These are phyloP conservation scores for Philaenus spumarius DNA, from an alignment of 1,140 invertebrate species.

Conservation along the genomic window DNA sequence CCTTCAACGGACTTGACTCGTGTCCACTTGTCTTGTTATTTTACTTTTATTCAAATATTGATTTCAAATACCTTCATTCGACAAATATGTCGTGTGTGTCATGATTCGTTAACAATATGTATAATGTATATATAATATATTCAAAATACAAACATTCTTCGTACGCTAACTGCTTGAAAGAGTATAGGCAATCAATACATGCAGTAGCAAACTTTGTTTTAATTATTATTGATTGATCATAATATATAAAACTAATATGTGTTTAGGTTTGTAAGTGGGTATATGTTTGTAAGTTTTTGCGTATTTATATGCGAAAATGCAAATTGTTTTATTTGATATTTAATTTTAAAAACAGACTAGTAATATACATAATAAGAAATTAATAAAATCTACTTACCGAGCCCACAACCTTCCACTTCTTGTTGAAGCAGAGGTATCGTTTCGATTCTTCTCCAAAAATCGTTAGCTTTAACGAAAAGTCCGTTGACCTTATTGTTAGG, in stretches of 20 bases:
- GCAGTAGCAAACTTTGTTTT: background rate
- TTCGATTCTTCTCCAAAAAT: slow-evolving; percentile 48
- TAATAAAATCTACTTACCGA: slow-evolving; percentile 40
- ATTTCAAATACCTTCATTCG: too few relatives aligned
- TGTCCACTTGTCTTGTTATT: too few relatives aligned
- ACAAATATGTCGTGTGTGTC: too few relatives aligned
- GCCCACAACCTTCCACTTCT: slow-evolving; percentile 47
- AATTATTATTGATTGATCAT: background rate
- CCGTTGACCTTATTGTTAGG: slow-evolving; percentile 46
- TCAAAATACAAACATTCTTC: too few relatives aligned
- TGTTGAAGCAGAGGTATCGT: slow-evolving; percentile 50
- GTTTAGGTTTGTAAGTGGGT: too few relatives aligned
- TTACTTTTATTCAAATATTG: too few relatives aligned
- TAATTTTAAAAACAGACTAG: background rate
- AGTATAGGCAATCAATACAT: too few relatives aligned
- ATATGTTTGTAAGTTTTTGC: too few relatives aligned
- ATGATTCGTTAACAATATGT: too few relatives aligned
- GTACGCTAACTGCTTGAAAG: too few relatives aligned
- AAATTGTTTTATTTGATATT: background rate
- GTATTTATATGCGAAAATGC: background rate
- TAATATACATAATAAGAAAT: background rate
- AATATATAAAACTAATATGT: background rate
- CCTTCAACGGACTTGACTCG: too few relatives aligned
- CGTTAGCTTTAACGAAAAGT: slow-evolving; percentile 44
- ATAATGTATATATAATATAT: too few relatives aligned